Percentiles rank a stretch among this genome's conserved stretches.
Conservation (phyloP, 2,797 vertebrate species). For the Poecilia wingei region DNA sequence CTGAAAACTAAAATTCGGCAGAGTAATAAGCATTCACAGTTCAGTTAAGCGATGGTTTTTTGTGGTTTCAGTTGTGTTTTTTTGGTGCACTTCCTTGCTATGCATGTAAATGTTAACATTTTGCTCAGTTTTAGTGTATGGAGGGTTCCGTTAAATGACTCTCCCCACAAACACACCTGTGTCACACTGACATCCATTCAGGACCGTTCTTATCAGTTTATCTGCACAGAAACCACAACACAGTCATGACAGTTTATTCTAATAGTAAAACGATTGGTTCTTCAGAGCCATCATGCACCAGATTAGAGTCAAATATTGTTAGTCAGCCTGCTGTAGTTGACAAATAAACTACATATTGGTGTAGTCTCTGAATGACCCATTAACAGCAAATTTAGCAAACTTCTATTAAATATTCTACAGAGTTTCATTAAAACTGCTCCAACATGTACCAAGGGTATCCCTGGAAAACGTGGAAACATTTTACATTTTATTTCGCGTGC, state of each 20-base stretch:
- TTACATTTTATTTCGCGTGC: too few species aligned
- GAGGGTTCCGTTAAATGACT: neutral
- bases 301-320: neutral
- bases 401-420: neutral
- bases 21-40: neutral
- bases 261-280: neutral
- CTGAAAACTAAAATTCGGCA: neutral
- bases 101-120: neutral
- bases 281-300: neutral
- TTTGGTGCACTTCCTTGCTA: neutral
- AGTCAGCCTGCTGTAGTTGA: neutral
- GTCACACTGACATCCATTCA: conserved; percentile 25
- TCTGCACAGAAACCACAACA: conserved; percentile 5
- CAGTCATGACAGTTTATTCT: neutral
- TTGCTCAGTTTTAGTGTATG: neutral
- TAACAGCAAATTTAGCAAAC: neutral
- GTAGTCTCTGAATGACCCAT: neutral
- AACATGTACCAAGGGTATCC: neutral
- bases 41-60: neutral
- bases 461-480: neutral
- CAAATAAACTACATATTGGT: neutral
- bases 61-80: neutral
- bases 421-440: neutral
- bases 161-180: conserved; percentile 44
- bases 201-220: neutral